phyloP scores from a whole-genome alignment of 2,888 invertebrate genomes.

The Alloplasta piceator region DNA sequence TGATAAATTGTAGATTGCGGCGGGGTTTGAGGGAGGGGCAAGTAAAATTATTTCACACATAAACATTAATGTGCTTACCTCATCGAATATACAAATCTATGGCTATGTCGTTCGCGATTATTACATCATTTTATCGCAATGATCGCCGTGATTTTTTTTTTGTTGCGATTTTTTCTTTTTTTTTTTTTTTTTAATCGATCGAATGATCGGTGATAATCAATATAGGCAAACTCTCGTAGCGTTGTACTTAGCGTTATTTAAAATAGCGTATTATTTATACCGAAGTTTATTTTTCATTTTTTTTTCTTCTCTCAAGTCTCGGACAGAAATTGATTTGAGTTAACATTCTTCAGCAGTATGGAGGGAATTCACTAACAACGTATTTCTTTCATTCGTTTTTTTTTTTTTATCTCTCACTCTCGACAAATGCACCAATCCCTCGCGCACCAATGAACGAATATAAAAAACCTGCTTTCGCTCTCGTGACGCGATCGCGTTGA shows the following conservation, averaged over 20 bases:
- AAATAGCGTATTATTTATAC: slow-evolving; percentile 80
- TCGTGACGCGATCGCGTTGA: slow-evolving; percentile 63
- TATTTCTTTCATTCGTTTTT: slow-evolving; percentile 38
- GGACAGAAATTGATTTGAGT: slow-evolving; percentile 81
- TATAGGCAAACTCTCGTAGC: slow-evolving; percentile 80
- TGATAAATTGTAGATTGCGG: slow-evolving; percentile 52
- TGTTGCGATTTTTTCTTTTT: slow-evolving; percentile 33
- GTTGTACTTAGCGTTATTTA: slow-evolving; percentile 82
- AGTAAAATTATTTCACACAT: slow-evolving; percentile 76
- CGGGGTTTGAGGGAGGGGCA: slow-evolving; percentile 60
- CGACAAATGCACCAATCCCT: slow-evolving; percentile 75
- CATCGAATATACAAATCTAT: slow-evolving; percentile 81
- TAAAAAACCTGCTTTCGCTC: slow-evolving; percentile 76
- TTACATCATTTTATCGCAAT: slow-evolving; percentile 59
- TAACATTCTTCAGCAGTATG: slow-evolving; percentile 79
- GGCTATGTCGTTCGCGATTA: slow-evolving; percentile 59
- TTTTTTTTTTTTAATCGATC: slow-evolving; percentile 44
- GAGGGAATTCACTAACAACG: slow-evolving; percentile 83
- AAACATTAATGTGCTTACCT: slow-evolving; percentile 77
- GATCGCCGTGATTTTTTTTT: slow-evolving; percentile 68
- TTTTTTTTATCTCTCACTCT: slow-evolving; percentile 72
- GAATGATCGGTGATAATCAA: slow-evolving; percentile 54
- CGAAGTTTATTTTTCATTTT: slow-evolving; percentile 70
- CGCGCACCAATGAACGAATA: slow-evolving; percentile 81
- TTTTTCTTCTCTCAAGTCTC: slow-evolving; percentile 69